Evolutionary conservation across 2,888 invertebrate species (phyloP).

Genomic region (Campoplex nolae): DNA sequence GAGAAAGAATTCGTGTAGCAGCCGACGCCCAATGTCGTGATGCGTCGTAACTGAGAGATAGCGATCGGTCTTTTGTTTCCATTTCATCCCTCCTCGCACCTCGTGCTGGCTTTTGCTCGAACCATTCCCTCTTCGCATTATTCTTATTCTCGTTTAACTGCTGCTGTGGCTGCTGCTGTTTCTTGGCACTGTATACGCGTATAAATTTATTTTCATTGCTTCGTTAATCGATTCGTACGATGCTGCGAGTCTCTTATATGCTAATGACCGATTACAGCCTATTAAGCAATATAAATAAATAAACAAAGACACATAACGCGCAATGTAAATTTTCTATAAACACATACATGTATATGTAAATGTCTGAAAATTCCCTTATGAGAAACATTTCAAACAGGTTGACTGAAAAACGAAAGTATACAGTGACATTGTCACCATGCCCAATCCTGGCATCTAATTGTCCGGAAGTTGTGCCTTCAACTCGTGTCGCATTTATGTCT

Average conservation of each 20-base stretch:
- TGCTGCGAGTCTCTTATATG: constrained; percentile 40
- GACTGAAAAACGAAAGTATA: constrained; percentile 10
- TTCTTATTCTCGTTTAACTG: constrained; percentile 50
- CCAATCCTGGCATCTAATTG: constrained; percentile 58
- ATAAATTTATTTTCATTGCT: constrained; percentile 44
- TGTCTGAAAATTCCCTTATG: background rate
- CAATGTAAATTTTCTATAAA: background rate
- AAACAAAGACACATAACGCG: background rate
- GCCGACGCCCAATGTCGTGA: constrained; percentile 64
- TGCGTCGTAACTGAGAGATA: constrained; percentile 71
- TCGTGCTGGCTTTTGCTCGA: constrained; percentile 69
- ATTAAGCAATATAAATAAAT: constrained; percentile 23
- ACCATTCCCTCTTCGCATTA: constrained; percentile 40
- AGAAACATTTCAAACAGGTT: background rate
- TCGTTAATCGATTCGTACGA: constrained; percentile 41
- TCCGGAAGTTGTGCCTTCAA: constrained; percentile 54
- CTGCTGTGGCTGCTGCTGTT: constrained; percentile 17
- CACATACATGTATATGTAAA: background rate
- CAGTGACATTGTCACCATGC: constrained; percentile 60
- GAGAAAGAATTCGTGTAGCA: constrained; percentile 48
- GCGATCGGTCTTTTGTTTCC: constrained; percentile 81
- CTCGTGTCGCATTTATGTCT: background rate
- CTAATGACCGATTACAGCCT: constrained; percentile 61
- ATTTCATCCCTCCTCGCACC: constrained; percentile 81
- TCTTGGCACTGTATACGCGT: background rate